Conservation (phyloP, 1,140 invertebrate species). For the Drosophila varians region DNA sequence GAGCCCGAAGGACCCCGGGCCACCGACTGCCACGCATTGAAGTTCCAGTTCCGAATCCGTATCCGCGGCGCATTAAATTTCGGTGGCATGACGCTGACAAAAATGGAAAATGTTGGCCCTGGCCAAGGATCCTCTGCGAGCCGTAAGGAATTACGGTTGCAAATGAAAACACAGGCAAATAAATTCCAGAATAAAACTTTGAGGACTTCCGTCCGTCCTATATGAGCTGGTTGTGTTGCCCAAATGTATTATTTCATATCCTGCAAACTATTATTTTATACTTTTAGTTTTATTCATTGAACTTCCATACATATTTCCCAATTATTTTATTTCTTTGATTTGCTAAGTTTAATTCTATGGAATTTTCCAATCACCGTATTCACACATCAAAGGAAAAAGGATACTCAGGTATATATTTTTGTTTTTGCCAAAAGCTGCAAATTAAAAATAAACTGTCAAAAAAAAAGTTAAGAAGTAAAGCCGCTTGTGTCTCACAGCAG, state of each 20-base stretch:
- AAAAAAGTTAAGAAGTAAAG: constrained; percentile 75
- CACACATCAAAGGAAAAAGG: not conserved
- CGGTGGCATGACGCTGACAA: constrained; percentile 37
- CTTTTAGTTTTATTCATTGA: constrained; percentile 21
- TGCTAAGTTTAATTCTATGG: not conserved
- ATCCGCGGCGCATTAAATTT: constrained; percentile 68
- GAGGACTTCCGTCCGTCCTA: constrained; percentile 18
- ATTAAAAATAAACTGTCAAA: constrained; percentile 45
- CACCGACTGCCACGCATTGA: constrained; percentile 10
- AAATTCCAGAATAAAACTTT: constrained; percentile 36
- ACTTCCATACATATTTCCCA: not conserved
- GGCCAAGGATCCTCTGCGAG: constrained; percentile 21
- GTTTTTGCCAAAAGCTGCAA: constrained; percentile 39
- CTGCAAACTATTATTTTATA: constrained; percentile 50
- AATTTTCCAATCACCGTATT: constrained; percentile 17
- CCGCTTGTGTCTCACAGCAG: constrained; percentile 49
- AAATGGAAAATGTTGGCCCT: constrained; percentile 32
- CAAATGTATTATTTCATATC: constrained; percentile 67
- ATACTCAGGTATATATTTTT: constrained; percentile 1
- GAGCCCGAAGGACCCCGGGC: not conserved
- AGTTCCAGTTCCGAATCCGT: constrained; percentile 34
- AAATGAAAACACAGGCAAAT: constrained; percentile 31
- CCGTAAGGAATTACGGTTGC: constrained; percentile 13
- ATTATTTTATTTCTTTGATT: not conserved
- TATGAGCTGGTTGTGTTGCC: constrained; percentile 12